Base-by-base conservation (phyloP, 2,113 vertebrate species). In the Caretta caretta region DNA sequence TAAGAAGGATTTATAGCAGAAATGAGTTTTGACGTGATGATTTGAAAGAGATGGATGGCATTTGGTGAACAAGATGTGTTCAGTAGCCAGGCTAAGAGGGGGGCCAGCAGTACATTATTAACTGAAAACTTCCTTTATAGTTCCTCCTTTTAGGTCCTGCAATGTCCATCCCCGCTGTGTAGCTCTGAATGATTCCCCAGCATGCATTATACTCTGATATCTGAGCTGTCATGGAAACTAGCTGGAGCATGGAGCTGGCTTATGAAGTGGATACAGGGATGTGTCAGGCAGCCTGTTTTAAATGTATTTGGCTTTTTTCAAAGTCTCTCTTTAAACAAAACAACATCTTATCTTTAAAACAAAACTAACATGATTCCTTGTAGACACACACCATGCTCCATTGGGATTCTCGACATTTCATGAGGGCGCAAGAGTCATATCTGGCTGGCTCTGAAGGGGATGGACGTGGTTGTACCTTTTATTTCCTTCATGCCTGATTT, bases 151-250 rank as follows among this genome's bases (percentile, higher is more conserved):
- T 54, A 29, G 59, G 51, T 89, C 62, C 84, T 86, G 84, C 5
- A 62, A 2, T 90, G 93, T 94, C 46, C 76, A 80, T 53, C 22
- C 0, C 2, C 54, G 56, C 16, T 95, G 14, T 65, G 69, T 56
- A 91, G 59, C 75, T 76, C 69, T 90, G 90, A 89, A 92, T 95
- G 90, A 82, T 56, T 95, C 35, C 17, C 78, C 0, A 4, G 69
- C 24, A 42, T 62, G 83, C 87, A 87, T 93, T 69, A 10, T 80
- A 53, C 89, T 96, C 83, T 72, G 93, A 2, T 89, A 80, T 90
- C 90, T 94, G 84, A 94, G 87, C 90, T 96, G 93, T 94, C 83
- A 89, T 90, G 93, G 94, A 93, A 94, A 95, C 94, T 86, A 81
- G 88, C 93, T 93, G 78, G 24, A 96, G 84, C 69, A 93, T 72